phyloP scores from a whole-genome alignment of 1,140 invertebrate genomes.

The Halyomorpha halys region DNA sequence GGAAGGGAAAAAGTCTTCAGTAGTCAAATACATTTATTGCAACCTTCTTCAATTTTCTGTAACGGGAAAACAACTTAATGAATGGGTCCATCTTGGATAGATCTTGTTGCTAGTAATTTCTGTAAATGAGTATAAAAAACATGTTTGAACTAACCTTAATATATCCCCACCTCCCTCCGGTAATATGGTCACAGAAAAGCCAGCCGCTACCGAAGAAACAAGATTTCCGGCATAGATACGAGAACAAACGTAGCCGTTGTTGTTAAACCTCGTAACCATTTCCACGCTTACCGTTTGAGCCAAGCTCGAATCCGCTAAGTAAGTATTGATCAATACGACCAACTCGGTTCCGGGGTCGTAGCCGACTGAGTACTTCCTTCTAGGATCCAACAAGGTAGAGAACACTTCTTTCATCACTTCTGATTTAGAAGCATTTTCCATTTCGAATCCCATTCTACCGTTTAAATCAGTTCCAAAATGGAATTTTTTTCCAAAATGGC shows the following conservation, averaged over 20 bases:
- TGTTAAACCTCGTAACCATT: not conserved
- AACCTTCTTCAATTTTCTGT: no score
- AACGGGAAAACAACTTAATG: no score
- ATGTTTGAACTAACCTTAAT: not conserved
- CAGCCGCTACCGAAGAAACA: not conserved
- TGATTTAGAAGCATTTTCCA: not conserved
- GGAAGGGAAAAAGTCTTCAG: no score
- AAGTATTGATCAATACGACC: not conserved
- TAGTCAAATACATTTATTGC: no score
- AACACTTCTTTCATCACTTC: not conserved
- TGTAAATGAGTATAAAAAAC: not conserved
- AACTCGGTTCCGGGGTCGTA: not conserved
- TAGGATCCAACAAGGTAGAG: not conserved
- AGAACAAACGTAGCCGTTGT: not conserved
- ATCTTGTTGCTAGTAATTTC: no score
- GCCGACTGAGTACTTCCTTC: not conserved
- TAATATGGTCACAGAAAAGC: not conserved
- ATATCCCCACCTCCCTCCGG: not conserved
- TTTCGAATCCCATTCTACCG: not conserved
- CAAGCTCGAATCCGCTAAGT: not conserved
- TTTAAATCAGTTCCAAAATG: not conserved
- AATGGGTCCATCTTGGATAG: no score
- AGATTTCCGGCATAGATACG: not conserved
- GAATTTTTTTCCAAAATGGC: not conserved
- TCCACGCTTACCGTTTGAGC: not conserved